These are phyloP conservation scores for Tetramorium alpestre DNA, from an alignment of 1,140 invertebrate genomes.

Conservation along the genomic window DNA sequence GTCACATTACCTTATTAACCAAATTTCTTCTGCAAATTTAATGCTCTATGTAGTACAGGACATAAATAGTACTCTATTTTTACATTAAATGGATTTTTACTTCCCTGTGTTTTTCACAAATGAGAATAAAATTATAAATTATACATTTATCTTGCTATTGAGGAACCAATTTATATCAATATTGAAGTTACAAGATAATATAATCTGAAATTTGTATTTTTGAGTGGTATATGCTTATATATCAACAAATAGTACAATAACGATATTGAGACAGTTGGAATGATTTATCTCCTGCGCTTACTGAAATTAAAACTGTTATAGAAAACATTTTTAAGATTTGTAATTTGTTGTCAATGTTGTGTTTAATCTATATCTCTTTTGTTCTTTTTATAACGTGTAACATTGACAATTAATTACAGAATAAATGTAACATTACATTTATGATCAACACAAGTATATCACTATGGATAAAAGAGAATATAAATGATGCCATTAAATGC, in stretches of 20 bases:
- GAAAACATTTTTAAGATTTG: conserved; percentile 7
- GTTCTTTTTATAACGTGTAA: background rate
- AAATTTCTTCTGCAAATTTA: conserved; percentile 17
- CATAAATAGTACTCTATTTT: background rate
- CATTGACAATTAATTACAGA: conserved; percentile 42
- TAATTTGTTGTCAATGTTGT: conserved; percentile 43
- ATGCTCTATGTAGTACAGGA: background rate
- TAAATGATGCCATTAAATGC: conserved; percentile 56
- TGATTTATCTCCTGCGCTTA: conserved; percentile 6
- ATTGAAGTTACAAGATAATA: background rate
- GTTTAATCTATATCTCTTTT: background rate
- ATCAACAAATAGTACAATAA: conserved; percentile 28
- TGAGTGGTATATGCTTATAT: background rate
- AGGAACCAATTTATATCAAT: background rate
- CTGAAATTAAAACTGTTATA: conserved; percentile 12
- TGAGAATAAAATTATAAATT: conserved; percentile 42
- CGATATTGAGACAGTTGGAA: conserved; percentile 19
- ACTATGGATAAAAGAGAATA: conserved; percentile 3
- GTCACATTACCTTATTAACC: conserved; percentile 2
- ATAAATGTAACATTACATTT: background rate
- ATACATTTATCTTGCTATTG: background rate
- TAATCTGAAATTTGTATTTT: background rate
- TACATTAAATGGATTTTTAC: background rate
- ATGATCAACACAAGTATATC: background rate
- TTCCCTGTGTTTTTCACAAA: background rate